Conservation (phyloP, 2,888 invertebrate genomes). For the Pseudococcus viburni region DNA sequence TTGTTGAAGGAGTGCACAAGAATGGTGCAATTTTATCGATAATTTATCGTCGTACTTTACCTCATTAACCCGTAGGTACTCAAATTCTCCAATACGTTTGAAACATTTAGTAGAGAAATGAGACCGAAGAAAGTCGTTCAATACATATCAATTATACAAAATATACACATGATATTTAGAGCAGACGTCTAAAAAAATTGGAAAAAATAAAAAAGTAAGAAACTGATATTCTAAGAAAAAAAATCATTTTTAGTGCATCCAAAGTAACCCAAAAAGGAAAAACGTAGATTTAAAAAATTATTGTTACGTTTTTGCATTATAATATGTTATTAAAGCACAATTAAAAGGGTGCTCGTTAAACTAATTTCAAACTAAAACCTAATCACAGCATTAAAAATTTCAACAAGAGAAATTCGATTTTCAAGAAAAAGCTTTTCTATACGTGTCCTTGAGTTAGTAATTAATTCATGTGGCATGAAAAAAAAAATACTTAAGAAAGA, state of each 20-base stretch:
- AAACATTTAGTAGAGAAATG: neutral
- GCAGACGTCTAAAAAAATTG: no score
- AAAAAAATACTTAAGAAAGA: neutral
- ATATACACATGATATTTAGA: neutral
- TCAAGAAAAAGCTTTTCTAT: neutral
- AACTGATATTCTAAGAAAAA: neutral
- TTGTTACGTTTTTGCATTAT: neutral
- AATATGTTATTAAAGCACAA: neutral
- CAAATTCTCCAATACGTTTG: neutral
- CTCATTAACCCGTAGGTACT: neutral
- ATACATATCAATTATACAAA: neutral
- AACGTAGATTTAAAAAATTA: neutral
- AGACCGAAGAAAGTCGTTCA: neutral
- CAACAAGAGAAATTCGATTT: slow-evolving; percentile 9
- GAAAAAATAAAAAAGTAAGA: neutral
- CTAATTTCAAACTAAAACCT: neutral
- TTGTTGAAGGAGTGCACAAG: neutral
- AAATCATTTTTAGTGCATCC: no score
- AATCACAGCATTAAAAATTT: slow-evolving; percentile 42
- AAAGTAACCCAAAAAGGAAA: neutral
- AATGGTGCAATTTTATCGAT: neutral
- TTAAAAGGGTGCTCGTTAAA: neutral
- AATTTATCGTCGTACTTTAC: neutral
- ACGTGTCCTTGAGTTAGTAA: neutral
- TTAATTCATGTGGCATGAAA: neutral